These are phyloP conservation scores for Temnothorax longispinosus DNA, from an alignment of 1,140 invertebrate species.

Conservation along the genomic window DNA sequence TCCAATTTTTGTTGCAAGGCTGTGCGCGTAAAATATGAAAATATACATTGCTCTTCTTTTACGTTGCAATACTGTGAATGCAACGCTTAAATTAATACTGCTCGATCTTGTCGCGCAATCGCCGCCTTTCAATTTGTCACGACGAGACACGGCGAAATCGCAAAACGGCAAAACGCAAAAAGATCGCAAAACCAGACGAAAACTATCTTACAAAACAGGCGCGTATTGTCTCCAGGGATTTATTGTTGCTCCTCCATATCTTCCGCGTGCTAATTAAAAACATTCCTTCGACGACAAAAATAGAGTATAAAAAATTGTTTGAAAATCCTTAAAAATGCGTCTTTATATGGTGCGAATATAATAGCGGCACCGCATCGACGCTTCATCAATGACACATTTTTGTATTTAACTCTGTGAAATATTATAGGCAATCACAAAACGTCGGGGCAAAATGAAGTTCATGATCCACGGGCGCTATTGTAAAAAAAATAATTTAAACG, in stretches of 20 bases:
- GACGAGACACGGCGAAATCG: not conserved
- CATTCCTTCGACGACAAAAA: not conserved
- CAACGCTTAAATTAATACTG: conserved; percentile 6
- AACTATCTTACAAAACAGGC: not conserved
- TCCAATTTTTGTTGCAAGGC: conserved; percentile 1
- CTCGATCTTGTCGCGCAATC: not conserved
- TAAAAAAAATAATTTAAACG: conserved; percentile 56
- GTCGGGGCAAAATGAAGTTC: not conserved
- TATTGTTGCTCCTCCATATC: not conserved
- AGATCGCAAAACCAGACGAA: not conserved
- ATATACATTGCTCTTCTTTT: not conserved
- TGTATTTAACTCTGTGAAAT: not conserved
- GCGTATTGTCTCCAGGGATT: not conserved
- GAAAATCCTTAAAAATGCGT: not conserved
- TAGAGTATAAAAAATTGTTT: conserved; percentile 33
- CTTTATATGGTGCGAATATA: not conserved
- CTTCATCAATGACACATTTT: too few relatives aligned
- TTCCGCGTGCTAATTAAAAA: not conserved
- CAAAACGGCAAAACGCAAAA: not conserved
- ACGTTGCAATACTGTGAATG: not conserved
- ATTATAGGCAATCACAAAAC: not conserved
- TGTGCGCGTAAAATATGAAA: not conserved
- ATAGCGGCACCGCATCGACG: not conserved
- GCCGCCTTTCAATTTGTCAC: conserved; percentile 2
- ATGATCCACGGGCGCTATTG: not conserved